These are phyloP conservation scores for Philonicus albiceps DNA, from an alignment of 2,888 invertebrate genomes.

Conservation along the genomic window DNA sequence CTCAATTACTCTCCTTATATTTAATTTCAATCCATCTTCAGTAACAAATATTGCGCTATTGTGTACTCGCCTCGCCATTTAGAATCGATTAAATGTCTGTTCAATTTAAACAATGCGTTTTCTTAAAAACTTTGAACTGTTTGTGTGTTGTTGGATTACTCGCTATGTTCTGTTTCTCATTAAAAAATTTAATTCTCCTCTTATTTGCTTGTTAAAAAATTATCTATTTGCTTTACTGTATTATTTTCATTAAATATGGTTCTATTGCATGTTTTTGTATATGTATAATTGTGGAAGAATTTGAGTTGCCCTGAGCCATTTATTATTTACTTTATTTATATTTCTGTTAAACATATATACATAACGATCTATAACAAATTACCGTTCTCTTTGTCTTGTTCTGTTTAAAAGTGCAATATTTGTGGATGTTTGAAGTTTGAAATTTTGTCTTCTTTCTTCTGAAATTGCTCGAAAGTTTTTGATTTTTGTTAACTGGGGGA, in stretches of 20 bases:
- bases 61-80: conserved; percentile 9
- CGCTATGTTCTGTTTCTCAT: conserved; percentile 22
- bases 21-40: conserved; percentile 34
- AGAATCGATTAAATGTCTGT: conserved; percentile 26
- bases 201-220: conserved; percentile 44
- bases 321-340: conserved; percentile 48
- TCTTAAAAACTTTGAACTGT: conserved; percentile 48
- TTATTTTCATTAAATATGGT: conserved; percentile 49
- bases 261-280: conserved; percentile 51
- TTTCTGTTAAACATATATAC: conserved; percentile 11
- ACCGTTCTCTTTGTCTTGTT: background rate
- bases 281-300: conserved; percentile 60
- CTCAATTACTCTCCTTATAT: conserved; percentile 31
- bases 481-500: background rate
- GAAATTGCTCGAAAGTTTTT: background rate
- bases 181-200: conserved; percentile 35
- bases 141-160: conserved; percentile 35
- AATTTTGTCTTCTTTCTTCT: conserved; percentile 4
- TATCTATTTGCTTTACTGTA: conserved; percentile 44
- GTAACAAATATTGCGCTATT: conserved; percentile 44
- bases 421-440: background rate
- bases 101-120: conserved; percentile 25
- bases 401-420: background rate
- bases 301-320: conserved; percentile 65
- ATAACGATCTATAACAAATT: conserved; percentile 41